Conservation (phyloP, 2,888 invertebrate species). For the Drosophila planitibia region DNA sequence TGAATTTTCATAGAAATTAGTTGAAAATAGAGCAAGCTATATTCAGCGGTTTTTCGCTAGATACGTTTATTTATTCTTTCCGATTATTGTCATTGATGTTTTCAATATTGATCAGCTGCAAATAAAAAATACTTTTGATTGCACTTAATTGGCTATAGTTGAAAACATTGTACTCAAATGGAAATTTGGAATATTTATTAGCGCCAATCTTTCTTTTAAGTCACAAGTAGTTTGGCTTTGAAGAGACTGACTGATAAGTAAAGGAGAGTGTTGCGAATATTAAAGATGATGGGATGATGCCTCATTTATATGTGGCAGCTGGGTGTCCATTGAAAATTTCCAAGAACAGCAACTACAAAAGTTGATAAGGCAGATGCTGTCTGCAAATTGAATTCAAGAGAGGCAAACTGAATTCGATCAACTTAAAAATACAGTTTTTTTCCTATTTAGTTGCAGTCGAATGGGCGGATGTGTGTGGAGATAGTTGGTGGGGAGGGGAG, state of each 20-base stretch:
- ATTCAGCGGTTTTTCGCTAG: not conserved
- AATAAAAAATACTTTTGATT: not conserved
- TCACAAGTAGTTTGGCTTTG: not conserved
- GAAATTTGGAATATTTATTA: not conserved
- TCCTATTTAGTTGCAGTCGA: constrained; percentile 25
- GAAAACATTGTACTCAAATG: not conserved
- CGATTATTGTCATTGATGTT: not conserved
- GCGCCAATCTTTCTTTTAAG: not conserved
- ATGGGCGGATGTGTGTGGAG: not conserved
- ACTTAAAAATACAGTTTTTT: constrained; percentile 37
- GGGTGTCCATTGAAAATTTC: not conserved
- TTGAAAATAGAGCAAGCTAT: not conserved
- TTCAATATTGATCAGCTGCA: no score
- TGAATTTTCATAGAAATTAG: not conserved
- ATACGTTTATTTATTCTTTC: not conserved
- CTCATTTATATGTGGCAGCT: not conserved
- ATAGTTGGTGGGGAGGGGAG: not conserved
- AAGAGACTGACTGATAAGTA: not conserved
- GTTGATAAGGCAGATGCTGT: constrained; percentile 40
- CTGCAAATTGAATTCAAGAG: constrained; percentile 34
- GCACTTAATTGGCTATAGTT: not conserved
- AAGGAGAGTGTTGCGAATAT: not conserved
- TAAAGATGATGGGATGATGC: not conserved
- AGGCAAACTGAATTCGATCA: constrained; percentile 41
- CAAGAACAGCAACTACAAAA: constrained; percentile 13